Percentiles rank a stretch among this genome's conserved stretches.
phyloP scores from a whole-genome alignment of 2,113 vertebrate genomes.

The Calyptommatus sinebrachiatus region DNA sequence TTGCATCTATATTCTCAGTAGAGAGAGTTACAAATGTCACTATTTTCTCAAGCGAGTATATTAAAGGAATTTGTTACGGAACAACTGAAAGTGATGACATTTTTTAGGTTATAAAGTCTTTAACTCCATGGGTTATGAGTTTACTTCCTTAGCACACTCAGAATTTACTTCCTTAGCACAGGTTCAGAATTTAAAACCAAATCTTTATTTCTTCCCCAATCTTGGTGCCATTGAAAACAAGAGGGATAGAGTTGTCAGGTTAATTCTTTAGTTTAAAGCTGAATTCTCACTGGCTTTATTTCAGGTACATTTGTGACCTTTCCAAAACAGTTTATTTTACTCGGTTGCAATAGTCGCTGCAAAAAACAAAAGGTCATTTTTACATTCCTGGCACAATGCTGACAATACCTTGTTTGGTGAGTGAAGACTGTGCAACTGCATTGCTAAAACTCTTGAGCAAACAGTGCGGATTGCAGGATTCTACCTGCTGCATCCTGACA shows the following conservation, averaged over 20 bases:
- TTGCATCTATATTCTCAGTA: not conserved
- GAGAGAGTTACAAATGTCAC: not conserved
- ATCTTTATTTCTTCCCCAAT: not conserved
- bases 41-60: not conserved
- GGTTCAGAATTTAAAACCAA: constrained; percentile 9
- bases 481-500: constrained; percentile 42
- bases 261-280: not conserved
- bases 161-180: not conserved
- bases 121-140: not conserved
- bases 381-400: not conserved
- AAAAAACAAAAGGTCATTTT: not conserved
- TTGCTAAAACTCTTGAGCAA: constrained; percentile 26
- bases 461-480: constrained; percentile 12
- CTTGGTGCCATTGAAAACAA: not conserved
- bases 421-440: not conserved
- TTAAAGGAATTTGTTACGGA: not conserved
- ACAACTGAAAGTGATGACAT: not conserved
- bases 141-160: not conserved
- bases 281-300: not conserved
- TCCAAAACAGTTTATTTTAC: constrained; percentile 4
- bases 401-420: not conserved
- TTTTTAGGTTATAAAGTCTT: constrained; percentile 2
- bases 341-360: not conserved
- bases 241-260: not conserved
- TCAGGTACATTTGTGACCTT: constrained; percentile 21